These are phyloP conservation scores for Stenotaenia linearis DNA, from an alignment of 2,888 invertebrate species.

Conservation along the genomic window DNA sequence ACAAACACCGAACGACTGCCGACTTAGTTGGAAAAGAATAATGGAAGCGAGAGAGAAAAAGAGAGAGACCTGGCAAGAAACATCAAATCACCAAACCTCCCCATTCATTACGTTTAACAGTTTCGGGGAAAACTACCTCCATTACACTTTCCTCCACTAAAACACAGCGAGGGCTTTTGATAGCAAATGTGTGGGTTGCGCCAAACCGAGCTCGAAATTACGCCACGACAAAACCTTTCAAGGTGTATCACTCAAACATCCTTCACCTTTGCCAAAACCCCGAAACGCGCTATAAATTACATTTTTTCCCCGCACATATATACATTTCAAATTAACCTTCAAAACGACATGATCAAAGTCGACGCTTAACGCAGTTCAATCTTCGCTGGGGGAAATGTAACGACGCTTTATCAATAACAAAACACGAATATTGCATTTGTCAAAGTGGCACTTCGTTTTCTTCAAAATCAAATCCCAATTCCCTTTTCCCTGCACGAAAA, in stretches of 20 bases:
- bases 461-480: neutral
- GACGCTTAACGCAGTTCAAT: neutral
- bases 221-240: neutral
- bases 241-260: neutral
- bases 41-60: neutral
- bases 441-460: constrained; percentile 1
- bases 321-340: neutral
- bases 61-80: neutral
- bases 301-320: too few species aligned
- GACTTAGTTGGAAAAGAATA: constrained; percentile 7
- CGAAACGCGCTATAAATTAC: neutral
- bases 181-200: neutral
- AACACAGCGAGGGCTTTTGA: neutral
- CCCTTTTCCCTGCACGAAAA: neutral
- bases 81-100: neutral
- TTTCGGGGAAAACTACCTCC: constrained; percentile 10
- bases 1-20: constrained; percentile 1
- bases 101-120: constrained; percentile 18
- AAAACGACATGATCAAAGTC: neutral
- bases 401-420: neutral
- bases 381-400: neutral
- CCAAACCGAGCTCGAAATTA: neutral
- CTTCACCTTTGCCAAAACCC: neutral
- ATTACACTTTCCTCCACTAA: neutral
- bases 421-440: constrained; percentile 20